phyloP scores from a whole-genome alignment of 2,797 vertebrate species.

The Nannoperca obscura region DNA sequence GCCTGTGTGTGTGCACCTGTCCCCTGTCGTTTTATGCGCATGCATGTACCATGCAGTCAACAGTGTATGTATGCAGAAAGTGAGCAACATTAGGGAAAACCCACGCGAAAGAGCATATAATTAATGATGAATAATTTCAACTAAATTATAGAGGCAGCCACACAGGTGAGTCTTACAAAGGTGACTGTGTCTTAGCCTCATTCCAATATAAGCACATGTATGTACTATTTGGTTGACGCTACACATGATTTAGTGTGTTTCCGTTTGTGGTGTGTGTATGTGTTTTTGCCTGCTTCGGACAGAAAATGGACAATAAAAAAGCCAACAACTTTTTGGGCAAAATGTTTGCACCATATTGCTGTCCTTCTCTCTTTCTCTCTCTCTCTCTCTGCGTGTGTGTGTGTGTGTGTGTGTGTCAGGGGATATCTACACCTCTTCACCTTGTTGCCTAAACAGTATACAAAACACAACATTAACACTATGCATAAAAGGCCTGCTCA shows the following conservation, averaged over 20 bases:
- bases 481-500: conserved; percentile 28
- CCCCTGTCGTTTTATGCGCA: conserved; percentile 19
- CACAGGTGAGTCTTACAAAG: conserved; percentile 4
- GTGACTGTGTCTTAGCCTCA: background rate
- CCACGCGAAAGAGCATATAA: conserved; percentile 4
- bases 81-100: background rate
- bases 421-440: conserved; percentile 2
- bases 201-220: background rate
- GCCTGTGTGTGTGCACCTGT: conserved; percentile 67
- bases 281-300: background rate
- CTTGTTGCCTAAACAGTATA: conserved; percentile 30
- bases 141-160: background rate
- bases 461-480: conserved; percentile 6
- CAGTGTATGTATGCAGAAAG: background rate
- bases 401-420: background rate
- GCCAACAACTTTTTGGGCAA: background rate
- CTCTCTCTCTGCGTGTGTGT: background rate
- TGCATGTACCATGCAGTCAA: conserved; percentile 13
- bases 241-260: background rate
- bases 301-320: background rate
- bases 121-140: background rate
- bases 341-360: background rate
- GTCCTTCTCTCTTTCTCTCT: background rate
- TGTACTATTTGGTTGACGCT: background rate
- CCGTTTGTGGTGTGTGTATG: background rate